Evolutionary conservation across 1,140 invertebrate species (phyloP), one percentile per base, ranked within the genome.

Genomic region (Drosophila parabipectinata): DNA sequence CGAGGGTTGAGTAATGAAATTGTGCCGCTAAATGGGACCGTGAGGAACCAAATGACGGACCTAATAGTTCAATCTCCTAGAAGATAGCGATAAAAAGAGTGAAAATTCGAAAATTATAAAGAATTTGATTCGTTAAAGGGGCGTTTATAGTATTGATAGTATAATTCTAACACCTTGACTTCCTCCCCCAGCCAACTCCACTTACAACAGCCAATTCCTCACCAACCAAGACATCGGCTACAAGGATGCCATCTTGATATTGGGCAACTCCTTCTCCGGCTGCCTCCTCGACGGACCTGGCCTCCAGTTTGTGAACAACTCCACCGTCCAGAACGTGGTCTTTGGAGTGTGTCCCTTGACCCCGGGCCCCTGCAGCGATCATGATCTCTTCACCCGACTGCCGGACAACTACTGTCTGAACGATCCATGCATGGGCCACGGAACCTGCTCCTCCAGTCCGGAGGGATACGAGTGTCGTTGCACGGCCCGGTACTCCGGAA

Each of bases 211-310:
- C n/a, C 95, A 95, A 72, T 93, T 97, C 61, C 91, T 97, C 41
- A 94, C 94, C 37, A 94, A 95, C 67, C 94, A 95, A 44, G 95
- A 95, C 66, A 92, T 95, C 61, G 94, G 94, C 92, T 93, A 92
- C 80, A 91, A 94, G 90, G 92, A 93, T 80, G 93, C 95, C 55
- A 92, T 94, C 47, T 92, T 97, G 71, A 94, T 95, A 66, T 94
- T 97, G 60, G 97, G 96, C 26, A 95, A 95, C 89, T 94, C 95
- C 62, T 97, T 97, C 92, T 94, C 94, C 77, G 97, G 97, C 57
- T 98, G 97, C 90, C 94, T 98, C 28, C 93, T 96, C 59, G 95
- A 97, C 93, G 97, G 97, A 12, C 96, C 96, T 4, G 95, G 95
- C 55, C 93, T 97, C 15, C 94, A 96, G 66, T 96, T 98, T 88